These are phyloP conservation scores for Anguilla megastoma DNA, from an alignment of 2,797 vertebrate species.

Conservation along the genomic window DNA sequence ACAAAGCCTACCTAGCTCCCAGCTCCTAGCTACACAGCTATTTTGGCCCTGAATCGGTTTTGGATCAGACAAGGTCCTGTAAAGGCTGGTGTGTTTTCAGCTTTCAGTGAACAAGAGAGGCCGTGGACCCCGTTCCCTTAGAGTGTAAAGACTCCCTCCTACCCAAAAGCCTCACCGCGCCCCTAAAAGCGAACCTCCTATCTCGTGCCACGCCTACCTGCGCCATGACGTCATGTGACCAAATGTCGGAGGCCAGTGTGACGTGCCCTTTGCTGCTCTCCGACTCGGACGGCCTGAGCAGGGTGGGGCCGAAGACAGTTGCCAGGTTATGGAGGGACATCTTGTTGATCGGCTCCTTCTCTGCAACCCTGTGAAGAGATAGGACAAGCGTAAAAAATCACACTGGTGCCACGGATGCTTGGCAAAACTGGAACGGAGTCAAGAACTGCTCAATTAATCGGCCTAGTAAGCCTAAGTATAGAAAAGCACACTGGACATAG, in stretches of 20 bases:
- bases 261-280: constrained; percentile 87
- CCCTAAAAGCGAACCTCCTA: no score
- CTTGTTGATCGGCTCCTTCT: constrained; percentile 98
- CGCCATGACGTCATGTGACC: constrained; percentile 98
- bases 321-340: constrained; percentile 99
- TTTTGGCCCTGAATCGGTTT: background rate
- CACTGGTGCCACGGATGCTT: background rate
- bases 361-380: constrained; percentile 82
- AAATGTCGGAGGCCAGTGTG: constrained; percentile 93
- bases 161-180: no score
- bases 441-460: background rate
- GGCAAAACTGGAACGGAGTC: background rate
- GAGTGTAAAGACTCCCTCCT: background rate
- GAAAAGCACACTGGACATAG: background rate
- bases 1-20: background rate
- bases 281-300: constrained; percentile 91
- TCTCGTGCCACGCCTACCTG: constrained; percentile 74
- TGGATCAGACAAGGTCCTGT: background rate
- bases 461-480: background rate
- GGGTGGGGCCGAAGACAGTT: constrained; percentile 95
- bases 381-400: background rate
- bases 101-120: background rate
- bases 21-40: background rate
- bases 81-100: background rate
- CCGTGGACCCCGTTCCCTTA: background rate